Percentiles rank a stretch among this genome's conserved stretches.
These are phyloP conservation scores for Fissipunctia ypsillon DNA, from an alignment of 2,888 invertebrate species.

Conservation along the genomic window DNA sequence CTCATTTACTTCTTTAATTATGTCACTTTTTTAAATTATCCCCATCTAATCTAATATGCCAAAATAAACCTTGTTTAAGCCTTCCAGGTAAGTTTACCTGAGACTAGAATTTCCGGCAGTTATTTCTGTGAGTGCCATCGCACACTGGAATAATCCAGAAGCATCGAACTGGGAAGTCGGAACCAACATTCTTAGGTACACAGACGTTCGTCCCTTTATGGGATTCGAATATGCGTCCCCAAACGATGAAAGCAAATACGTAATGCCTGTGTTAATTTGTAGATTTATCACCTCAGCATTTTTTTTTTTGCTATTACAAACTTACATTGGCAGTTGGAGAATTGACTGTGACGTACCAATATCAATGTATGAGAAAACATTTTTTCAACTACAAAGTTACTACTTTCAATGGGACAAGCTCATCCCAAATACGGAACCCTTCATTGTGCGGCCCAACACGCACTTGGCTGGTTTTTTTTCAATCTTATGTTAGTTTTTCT, in stretches of 20 bases:
- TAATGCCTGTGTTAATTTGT: no score
- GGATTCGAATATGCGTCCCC: background rate
- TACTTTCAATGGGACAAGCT: no score
- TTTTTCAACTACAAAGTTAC: no score
- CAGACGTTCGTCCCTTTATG: constrained; percentile 14
- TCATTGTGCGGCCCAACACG: no score
- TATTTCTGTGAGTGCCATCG: background rate
- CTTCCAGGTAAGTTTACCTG: background rate
- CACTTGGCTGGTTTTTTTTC: background rate
- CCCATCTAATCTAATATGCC: no score
- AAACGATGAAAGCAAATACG: background rate
- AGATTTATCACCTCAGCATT: no score
- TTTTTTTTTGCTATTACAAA: no score
- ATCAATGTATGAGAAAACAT: no score
- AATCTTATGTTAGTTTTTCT: background rate
- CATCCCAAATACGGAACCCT: no score
- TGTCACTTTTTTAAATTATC: background rate
- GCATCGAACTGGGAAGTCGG: constrained; percentile 11
- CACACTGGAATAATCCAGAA: constrained; percentile 11
- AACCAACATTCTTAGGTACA: constrained; percentile 1
- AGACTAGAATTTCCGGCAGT: constrained; percentile 9
- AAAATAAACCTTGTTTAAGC: background rate
- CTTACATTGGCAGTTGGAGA: no score
- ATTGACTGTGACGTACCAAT: no score
- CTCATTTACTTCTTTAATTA: no score